These are phyloP conservation scores for Apogon hyalosoma DNA, from an alignment of 2,797 vertebrate genomes.

Conservation along the genomic window DNA sequence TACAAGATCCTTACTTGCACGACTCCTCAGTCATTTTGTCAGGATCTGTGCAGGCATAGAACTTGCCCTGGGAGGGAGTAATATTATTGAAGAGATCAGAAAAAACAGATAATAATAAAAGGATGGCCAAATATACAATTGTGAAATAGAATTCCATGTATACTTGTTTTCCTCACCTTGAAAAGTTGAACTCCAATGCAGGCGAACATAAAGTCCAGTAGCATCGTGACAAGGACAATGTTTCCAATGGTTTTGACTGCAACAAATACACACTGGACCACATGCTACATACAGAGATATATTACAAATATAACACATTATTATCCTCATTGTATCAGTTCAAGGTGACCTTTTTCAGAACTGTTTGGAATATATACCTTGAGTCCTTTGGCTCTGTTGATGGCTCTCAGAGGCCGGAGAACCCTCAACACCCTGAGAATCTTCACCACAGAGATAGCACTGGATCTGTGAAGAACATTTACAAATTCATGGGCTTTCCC, in stretches of 20 bases:
- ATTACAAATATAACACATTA: constrained; percentile 8
- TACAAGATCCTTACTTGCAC: constrained; percentile 85
- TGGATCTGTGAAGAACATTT: constrained; percentile 83
- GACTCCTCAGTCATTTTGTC: constrained; percentile 88
- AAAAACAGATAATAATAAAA: neutral
- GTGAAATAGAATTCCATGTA: neutral
- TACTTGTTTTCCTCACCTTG: constrained; percentile 84
- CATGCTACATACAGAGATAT: constrained; percentile 82
- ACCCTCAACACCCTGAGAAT: constrained; percentile 94
- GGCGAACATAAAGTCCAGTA: constrained; percentile 96
- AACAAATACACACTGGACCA: constrained; percentile 95
- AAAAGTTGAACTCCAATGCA: constrained; percentile 96
- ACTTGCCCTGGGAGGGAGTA: constrained; percentile 85
- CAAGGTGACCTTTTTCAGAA: neutral
- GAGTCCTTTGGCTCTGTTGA: constrained; percentile 94
- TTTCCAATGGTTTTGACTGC: constrained; percentile 97
- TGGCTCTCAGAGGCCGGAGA: constrained; percentile 91
- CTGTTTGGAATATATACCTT: constrained; percentile 80
- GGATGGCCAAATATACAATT: neutral
- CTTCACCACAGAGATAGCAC: constrained; percentile 95
- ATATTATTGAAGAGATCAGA: neutral
- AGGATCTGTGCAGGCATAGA: constrained; percentile 90
- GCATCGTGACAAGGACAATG: constrained; percentile 92
- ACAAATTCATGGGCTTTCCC: neutral
- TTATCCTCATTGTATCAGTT: neutral